Conservation (phyloP, 2,888 invertebrate genomes). For the Latrodectus elegans region DNA sequence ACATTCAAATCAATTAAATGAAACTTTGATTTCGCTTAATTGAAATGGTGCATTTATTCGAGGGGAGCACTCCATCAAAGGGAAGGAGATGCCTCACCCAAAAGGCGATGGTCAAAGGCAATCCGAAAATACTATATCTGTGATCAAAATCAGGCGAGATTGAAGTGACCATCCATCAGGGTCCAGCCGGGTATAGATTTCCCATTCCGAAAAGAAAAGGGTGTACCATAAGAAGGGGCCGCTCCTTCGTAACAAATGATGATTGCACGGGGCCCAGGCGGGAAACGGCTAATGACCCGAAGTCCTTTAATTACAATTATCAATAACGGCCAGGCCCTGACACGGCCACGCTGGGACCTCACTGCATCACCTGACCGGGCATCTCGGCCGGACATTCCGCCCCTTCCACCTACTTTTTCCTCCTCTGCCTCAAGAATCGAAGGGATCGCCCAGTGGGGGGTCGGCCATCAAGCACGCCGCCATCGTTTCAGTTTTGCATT, state of each 20-base stretch:
- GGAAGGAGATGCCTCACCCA: too few relatives aligned
- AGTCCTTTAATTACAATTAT: slow-evolving; percentile 69
- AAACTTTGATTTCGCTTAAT: too few relatives aligned
- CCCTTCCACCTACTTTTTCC: slow-evolving; percentile 27
- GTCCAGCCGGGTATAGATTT: slow-evolving; percentile 56
- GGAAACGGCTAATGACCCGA: slow-evolving; percentile 65
- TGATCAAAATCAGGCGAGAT: slow-evolving; percentile 10
- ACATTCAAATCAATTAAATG: too few relatives aligned
- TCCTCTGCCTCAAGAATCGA: slow-evolving; percentile 43
- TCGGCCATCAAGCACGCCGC: slow-evolving; percentile 18
- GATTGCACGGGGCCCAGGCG: slow-evolving; percentile 58
- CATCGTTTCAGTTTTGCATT: too few relatives aligned
- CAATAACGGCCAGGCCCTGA: slow-evolving; percentile 66
- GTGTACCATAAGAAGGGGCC: slow-evolving; percentile 44
- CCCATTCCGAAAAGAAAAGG: slow-evolving; percentile 55
- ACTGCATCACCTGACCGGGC: slow-evolving; percentile 63
- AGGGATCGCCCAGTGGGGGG: slow-evolving; percentile 23
- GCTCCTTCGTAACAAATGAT: slow-evolving; percentile 64
- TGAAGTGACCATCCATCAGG: slow-evolving; percentile 40
- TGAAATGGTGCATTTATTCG: too few relatives aligned
- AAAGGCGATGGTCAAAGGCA: too few relatives aligned
- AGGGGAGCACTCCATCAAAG: too few relatives aligned
- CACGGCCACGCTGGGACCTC: slow-evolving; percentile 64
- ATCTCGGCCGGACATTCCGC: slow-evolving; percentile 46
- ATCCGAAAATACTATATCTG: slow-evolving; percentile 13